Conservation (phyloP, 2,888 invertebrate genomes). For the Leuctra nigra region DNA sequence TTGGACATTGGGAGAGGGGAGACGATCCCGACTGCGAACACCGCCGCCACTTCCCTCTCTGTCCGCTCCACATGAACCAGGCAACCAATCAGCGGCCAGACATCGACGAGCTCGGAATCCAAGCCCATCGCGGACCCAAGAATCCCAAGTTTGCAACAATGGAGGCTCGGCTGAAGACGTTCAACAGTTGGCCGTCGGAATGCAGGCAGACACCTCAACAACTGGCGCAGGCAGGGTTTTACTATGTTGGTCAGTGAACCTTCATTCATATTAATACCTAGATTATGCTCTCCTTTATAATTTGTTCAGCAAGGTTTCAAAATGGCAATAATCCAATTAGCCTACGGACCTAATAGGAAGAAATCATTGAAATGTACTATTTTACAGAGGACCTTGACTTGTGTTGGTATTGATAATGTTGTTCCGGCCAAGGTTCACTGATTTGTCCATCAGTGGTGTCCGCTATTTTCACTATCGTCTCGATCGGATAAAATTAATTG, state of each 20-base stretch:
- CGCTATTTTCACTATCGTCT: too few species aligned
- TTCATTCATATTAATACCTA: too few species aligned
- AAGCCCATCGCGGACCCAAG: conserved; percentile 52
- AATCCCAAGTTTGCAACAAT: conserved; percentile 61
- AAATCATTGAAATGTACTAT: too few species aligned
- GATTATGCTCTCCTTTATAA: too few species aligned
- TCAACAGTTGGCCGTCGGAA: conserved; percentile 65
- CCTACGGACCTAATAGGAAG: too few species aligned
- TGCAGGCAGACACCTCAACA: conserved; percentile 67
- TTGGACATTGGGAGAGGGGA: conserved; percentile 59
- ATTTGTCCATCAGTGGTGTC: too few species aligned
- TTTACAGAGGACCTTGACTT: too few species aligned
- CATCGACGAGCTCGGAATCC: conserved; percentile 52
- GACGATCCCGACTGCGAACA: conserved; percentile 65
- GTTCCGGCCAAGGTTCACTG: too few species aligned
- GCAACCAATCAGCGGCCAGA: conserved; percentile 39
- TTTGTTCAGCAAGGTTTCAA: too few species aligned
- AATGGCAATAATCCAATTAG: too few species aligned
- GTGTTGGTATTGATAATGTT: too few species aligned
- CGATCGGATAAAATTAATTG: too few species aligned
- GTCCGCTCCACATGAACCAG: conserved; percentile 47
- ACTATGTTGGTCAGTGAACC: conserved; percentile 58
- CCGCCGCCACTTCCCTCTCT: conserved; percentile 52
- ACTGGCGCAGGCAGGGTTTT: conserved; percentile 84
- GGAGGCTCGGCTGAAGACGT: conserved; percentile 63